These are phyloP conservation scores for Sitta europaea DNA, from an alignment of 2,113 vertebrate genomes.

Conservation along the genomic window DNA sequence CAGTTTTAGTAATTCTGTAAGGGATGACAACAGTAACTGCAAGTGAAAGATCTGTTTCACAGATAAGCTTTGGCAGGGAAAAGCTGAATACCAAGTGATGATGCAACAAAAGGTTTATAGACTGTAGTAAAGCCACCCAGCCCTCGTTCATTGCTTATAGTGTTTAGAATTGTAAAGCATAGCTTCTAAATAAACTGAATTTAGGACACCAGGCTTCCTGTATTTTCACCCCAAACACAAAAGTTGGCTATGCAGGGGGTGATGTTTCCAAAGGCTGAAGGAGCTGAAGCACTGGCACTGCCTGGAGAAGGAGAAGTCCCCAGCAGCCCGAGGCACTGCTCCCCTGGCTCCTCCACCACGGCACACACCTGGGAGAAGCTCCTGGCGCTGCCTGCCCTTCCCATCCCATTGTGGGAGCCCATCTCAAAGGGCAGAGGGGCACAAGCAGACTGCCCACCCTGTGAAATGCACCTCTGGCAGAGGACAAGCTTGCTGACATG, in stretches of 20 bases:
- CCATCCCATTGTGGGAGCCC: neutral
- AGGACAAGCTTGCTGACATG: accelerated
- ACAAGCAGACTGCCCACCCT: too few species aligned
- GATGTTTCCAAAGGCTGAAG: neutral
- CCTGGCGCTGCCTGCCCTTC: neutral
- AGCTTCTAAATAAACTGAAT: neutral
- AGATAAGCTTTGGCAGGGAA: neutral
- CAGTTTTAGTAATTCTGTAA: neutral
- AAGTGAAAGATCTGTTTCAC: neutral
- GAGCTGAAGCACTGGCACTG: neutral
- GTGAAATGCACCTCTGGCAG: accelerated
- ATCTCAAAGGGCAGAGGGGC: neutral
- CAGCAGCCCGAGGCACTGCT: accelerated
- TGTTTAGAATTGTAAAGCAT: neutral
- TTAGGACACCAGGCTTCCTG: neutral
- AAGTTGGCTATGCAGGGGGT: neutral
- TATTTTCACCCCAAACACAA: neutral
- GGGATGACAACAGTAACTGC: neutral
- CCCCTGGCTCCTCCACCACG: accelerated
- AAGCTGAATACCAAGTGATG: neutral
- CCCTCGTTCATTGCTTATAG: neutral
- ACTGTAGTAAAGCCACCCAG: neutral
- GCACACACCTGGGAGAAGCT: neutral
- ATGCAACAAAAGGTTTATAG: neutral
- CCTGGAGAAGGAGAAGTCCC: neutral